Evolutionary conservation across 2,797 vertebrate genomes (phyloP), one percentile per base, ranked within the genome.

Genomic region (Smutsia gigantea): DNA sequence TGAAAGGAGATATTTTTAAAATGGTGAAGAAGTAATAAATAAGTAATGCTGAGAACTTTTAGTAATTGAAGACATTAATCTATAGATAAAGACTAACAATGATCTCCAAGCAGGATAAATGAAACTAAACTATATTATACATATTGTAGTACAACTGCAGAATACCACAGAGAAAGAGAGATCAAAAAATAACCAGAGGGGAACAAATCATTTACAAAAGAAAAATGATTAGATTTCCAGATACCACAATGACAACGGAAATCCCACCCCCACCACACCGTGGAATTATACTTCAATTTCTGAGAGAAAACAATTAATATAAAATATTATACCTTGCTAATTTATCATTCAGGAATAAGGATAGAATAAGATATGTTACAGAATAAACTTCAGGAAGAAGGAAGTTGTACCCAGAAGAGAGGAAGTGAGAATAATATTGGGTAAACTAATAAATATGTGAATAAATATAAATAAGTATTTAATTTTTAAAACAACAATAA

Each of bases 311-410:
- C 64, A 82, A 59, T 9, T 61, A 84, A 27, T 15, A n/a, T 34
- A 68, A 61, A 90, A n/a, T 75, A 59, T 84, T 90, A 82, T 57
- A 34, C 68, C 63, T 34, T 78, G 61, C 42, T 77, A 82, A 77
- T 23, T 31, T 78, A 61, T 55, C 68, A 37, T 63, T 88, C 18
- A 91, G 78, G 57, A 86, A 82, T 78, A 92, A 86, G 49, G 71
- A 75, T 31, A 68, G 78, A 88, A 57, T 81, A 92, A 74, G 51
- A 79, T 21, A 59, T 61, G 10, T 17, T 75, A 19, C 14, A 42
- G 15, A 87, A 90, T 71, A 93, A 82, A 71, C 78, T 71, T 93
- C n/a, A 81, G 27, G 42, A 78, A 93, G 51, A 84, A 74, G 68
- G 31, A 88, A 86, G 39, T 51, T 74, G 46, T 75, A 64, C 46